Evolutionary conservation across 2,797 vertebrate genomes (phyloP), one percentile per base, ranked within the genome.

Genomic region (Trichosurus vulpecula): DNA sequence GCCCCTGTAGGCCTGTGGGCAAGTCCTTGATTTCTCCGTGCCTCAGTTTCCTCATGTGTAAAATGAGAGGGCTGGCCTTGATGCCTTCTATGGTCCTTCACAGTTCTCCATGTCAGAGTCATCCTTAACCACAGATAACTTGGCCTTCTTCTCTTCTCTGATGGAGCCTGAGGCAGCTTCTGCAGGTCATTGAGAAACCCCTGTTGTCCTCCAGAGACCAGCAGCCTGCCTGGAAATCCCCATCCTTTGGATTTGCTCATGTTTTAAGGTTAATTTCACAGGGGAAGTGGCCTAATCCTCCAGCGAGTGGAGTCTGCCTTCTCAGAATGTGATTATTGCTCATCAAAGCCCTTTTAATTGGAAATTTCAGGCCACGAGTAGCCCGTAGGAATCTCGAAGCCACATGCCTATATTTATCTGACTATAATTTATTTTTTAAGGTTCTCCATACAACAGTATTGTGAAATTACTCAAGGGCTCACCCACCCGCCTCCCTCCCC

Each of bases 271-370:
- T 97, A 94, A 81, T 98, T 98, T 98, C 97, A 96, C 93, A 97
- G 52, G 74, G 94, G 96, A 98, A 98, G 95, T 98, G 91, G 81
- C 97, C 97, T 54, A 97, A 98, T 98, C 97, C 31, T 0, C 95
- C 95, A 97, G 96, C 94, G 47, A 4, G 96, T 98, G 98, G 97
- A 94, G 66, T 90, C 94, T 97, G 96, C 96, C 90, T 98, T 98
- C 98, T 97, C 97, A 97, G 96, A 98, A 98, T 98, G 98, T 98
- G 98, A 98, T 98, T 98, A 99, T 98, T 98, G 97, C 95, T 98
- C 96, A 97, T 98, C 98, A 99, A 98, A 97, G 92, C 95, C 92
- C 94, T 97, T 98, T 98, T 98, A 98, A 98, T 98, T 98, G 98
- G 98, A 98, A 98, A 95, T 97, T 96, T 98, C 98, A 98, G 98